Evolutionary conservation across 2,888 invertebrate species (phyloP).

Genomic region (Halictus ligatus): DNA sequence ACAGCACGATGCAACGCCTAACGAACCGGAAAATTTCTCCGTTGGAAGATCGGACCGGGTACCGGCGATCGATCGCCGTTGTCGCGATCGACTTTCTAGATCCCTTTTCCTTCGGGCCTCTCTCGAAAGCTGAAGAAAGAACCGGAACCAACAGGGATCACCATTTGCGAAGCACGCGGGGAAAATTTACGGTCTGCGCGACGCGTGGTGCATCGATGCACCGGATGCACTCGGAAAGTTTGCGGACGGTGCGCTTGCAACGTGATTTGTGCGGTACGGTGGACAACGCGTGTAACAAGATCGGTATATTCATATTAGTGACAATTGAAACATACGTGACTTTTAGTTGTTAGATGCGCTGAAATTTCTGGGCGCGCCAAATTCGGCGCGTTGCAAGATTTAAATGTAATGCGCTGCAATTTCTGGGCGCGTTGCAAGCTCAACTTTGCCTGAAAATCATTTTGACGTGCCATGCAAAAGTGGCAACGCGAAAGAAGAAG

Average conservation of each 20-base stretch:
- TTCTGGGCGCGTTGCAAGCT: no score
- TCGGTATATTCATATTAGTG: no score
- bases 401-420: no score
- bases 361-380: no score
- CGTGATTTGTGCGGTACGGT: background rate
- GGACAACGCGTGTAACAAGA: no score
- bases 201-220: background rate
- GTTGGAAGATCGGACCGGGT: constrained; percentile 32
- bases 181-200: background rate
- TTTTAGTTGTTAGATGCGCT: no score
- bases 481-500: no score
- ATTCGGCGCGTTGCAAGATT: no score
- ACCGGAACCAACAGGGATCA: constrained; percentile 16
- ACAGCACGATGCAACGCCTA: background rate
- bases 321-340: no score
- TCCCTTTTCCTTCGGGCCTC: background rate
- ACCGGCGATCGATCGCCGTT: constrained; percentile 8
- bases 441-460: no score
- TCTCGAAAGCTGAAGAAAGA: constrained; percentile 17
- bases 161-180: background rate
- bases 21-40: constrained; percentile 41
- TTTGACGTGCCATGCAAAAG: no score
- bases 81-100: constrained; percentile 40
- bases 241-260: background rate
- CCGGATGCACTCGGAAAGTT: background rate